Conservation (phyloP, 2,888 invertebrate species). For the Conus canariensis region DNA sequence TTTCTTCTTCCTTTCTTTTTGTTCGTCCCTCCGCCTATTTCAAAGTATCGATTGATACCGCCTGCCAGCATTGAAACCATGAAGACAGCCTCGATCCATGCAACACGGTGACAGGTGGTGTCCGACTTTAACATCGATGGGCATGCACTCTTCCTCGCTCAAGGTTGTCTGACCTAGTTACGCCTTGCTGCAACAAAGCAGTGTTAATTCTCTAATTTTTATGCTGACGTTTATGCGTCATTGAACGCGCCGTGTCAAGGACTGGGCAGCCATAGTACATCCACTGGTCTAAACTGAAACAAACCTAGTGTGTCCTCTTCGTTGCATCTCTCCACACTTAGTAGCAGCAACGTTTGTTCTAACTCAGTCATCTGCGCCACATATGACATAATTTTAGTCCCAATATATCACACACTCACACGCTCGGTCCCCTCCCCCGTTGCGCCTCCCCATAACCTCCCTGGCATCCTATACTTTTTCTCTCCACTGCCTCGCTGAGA, state of each 20-base stretch:
- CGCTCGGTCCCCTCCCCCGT: neutral
- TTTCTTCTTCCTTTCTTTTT: no score
- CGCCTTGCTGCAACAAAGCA: neutral
- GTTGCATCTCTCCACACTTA: no score
- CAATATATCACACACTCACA: neutral
- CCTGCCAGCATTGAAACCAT: slow-evolving; percentile 2
- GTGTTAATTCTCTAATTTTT: no score
- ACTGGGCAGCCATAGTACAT: no score
- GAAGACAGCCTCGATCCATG: neutral
- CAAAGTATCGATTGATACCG: neutral
- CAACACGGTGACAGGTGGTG: slow-evolving; percentile 1
- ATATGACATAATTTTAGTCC: neutral
- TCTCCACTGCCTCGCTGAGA: no score
- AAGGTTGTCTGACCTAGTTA: slow-evolving; percentile 11
- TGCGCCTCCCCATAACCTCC: neutral
- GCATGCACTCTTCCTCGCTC: neutral
- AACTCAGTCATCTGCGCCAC: neutral
- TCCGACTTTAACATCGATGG: neutral
- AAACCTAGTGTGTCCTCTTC: no score
- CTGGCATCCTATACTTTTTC: no score
- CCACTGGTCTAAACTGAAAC: no score
- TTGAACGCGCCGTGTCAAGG: no score
- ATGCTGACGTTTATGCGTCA: no score
- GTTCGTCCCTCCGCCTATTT: no score
- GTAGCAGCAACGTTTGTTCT: neutral